phyloP scores from a whole-genome alignment of 2,888 invertebrate species.

The Chloromyia formosa region DNA sequence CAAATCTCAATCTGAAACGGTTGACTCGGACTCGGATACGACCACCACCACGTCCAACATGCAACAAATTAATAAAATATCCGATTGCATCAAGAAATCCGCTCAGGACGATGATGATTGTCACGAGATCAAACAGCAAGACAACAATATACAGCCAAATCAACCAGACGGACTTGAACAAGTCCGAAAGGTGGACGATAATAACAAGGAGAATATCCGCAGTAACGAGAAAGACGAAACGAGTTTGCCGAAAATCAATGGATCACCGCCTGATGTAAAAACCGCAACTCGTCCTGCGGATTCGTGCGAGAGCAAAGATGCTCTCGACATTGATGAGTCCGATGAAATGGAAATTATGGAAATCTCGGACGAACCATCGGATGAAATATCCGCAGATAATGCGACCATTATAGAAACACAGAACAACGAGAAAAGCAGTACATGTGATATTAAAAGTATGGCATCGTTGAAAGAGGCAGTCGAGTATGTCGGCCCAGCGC shows the following conservation, averaged over 20 bases:
- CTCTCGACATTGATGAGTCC: neutral
- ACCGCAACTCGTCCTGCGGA: neutral
- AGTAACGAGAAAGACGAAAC: slow-evolving; percentile 12
- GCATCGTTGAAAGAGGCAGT: neutral
- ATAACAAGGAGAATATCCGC: slow-evolving; percentile 33
- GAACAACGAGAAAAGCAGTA: slow-evolving; percentile 3
- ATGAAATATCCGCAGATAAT: neutral
- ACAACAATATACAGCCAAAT: neutral
- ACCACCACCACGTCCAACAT: slow-evolving; percentile 18
- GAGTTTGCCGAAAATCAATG: slow-evolving; percentile 17
- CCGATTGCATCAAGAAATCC: slow-evolving; percentile 37
- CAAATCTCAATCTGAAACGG: neutral
- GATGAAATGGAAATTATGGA: slow-evolving; percentile 41
- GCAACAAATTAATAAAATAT: slow-evolving; percentile 47
- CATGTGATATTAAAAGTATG: slow-evolving; percentile 34
- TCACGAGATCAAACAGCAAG: slow-evolving; percentile 2
- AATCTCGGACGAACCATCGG: slow-evolving; percentile 29
- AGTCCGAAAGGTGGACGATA: neutral
- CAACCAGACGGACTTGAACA: neutral
- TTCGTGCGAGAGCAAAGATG: neutral
- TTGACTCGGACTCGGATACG: neutral
- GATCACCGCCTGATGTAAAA: neutral
- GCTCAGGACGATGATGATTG: slow-evolving; percentile 5
- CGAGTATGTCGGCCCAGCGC: neutral
- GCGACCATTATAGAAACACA: slow-evolving; percentile 25